phyloP scores from a whole-genome alignment of 92 coral and sea anemone species.

The Diadumene lineata region DNA sequence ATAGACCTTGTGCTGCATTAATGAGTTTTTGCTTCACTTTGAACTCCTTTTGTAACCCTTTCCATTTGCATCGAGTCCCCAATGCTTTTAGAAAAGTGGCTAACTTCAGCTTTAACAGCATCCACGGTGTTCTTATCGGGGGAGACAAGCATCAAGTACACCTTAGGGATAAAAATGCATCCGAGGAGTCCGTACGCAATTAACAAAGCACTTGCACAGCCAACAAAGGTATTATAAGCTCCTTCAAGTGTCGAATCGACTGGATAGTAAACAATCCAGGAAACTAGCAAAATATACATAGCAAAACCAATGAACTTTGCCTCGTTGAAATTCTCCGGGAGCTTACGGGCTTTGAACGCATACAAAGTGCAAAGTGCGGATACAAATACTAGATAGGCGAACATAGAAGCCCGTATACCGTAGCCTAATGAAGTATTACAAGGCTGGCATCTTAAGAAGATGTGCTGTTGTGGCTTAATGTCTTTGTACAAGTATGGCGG shows the following conservation, averaged over 20 bases:
- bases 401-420: slow-evolving; percentile 45
- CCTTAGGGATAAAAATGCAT: slow-evolving; percentile 73
- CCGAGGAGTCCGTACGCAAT: slow-evolving; percentile 70
- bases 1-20: no score
- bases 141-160: slow-evolving; percentile 51
- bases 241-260: slow-evolving; percentile 64
- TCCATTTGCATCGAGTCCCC: background rate
- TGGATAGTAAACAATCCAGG: slow-evolving; percentile 70
- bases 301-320: slow-evolving; percentile 74
- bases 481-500: slow-evolving; percentile 55
- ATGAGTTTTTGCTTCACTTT: background rate
- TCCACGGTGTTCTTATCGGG: slow-evolving; percentile 70
- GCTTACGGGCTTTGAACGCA: slow-evolving; percentile 79
- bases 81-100: slow-evolving; percentile 36
- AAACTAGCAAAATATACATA: slow-evolving; percentile 68
- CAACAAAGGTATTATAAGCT: slow-evolving; percentile 47
- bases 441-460: slow-evolving; percentile 55
- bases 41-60: slow-evolving; percentile 3
- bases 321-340: slow-evolving; percentile 86
- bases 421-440: slow-evolving; percentile 39
- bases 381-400: slow-evolving; percentile 50
- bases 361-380: slow-evolving; percentile 61
- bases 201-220: slow-evolving; percentile 58
- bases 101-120: slow-evolving; percentile 49
- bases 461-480: slow-evolving; percentile 30